Base-by-base conservation (phyloP, 1,140 invertebrate species). In the Plodia interpunctella region DNA sequence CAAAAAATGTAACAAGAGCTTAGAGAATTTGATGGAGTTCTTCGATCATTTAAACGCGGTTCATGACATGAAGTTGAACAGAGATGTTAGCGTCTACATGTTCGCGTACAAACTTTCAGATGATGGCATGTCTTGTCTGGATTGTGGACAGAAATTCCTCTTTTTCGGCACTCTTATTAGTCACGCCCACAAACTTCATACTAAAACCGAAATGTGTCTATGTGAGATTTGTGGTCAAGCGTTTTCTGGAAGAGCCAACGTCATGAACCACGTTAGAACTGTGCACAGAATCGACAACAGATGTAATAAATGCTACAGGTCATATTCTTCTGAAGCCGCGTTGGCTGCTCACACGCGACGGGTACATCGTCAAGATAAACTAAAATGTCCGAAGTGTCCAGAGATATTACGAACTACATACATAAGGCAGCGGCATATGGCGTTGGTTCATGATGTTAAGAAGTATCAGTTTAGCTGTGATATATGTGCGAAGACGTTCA, bases 171-270 rank as follows among this genome's bases (percentile, higher is more conserved):
- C 69, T 10, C 50, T 82, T 2, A 35, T 82, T 0, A 32, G 61
- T 0, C 79, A 82, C 13, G 66, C 66, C n/a, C 66, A 72, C 20
- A 75, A 69, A 52, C 68, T 62, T 30, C 75, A 78, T 25, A 75
- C 72, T n/a, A 63, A 62, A 30, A 63, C 62, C 6, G 72, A 60
- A 5, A 64, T 68, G 51, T 70, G 66, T 3, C 25, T 74, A 0
- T 81, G 78, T 35, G 66, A 65, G 21, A 63, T 64, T 4, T 81
- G 74, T 49, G 59, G 66, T 0, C 62, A 61, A 30, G 55, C 61
- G 0, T 76, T 76, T 49, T 60, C 58, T 54, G 51, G 30, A 15
- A 62, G 21, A 15, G 44, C 44, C 0, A 55, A 61, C 18, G 59
- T 52, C 0, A 21, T 32, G 13, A 56, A 32, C 13, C 59, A 61